Evolutionary conservation across 2,888 invertebrate species (phyloP), one percentile per base, ranked within the genome.

Genomic region (Carcina quercana): DNA sequence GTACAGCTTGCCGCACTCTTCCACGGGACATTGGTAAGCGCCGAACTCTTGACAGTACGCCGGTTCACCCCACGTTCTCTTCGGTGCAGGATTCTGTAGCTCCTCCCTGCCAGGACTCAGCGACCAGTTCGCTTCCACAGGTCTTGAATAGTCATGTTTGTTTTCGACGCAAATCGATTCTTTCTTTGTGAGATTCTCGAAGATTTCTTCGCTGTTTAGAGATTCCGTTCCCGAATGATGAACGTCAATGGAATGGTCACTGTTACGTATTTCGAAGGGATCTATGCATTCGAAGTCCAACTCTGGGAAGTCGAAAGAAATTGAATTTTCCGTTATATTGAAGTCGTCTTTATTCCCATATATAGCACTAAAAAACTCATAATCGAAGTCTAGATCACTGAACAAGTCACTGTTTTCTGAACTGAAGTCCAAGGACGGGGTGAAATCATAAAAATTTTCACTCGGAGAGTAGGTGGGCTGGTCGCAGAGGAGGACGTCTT

Each of bases 1-100:
- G 55, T 96, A 96, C 2, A 93, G 83, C 79, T 96, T 93, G 12
- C 88, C 87, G 53, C 94, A 94, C 29, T 88, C 87, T 3, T 86
- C 84, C 44, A 90, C 91, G 1, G 90, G 89, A 69, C 89, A 93
- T 42, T 87, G 88, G 72, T 86, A 94, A 52, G 85, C 84, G 48
- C 87, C 87, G 57, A 87, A 68, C 54, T 87, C 65, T 21, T 69
- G 59, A 38, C 67, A 76, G 47, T 65, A 83, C 48, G 67, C 56
- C 2, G 83, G 79, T 42, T 82, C 80, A 14, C 85, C 78, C 63
- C 65, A 79, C 10, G 67, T 58, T 19, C 60, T 57, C 24, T 71
- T 73, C 7, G 50, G 44, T 28, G 59, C 63, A 32, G 43, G 51
- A 41, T 45, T 57, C 30, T 45, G 49, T 21, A 53, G 46, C 10